Percentiles rank a stretch among this genome's conserved stretches.
Conservation (phyloP, 2,797 vertebrate species). For the Setipinna tenuifilis region DNA sequence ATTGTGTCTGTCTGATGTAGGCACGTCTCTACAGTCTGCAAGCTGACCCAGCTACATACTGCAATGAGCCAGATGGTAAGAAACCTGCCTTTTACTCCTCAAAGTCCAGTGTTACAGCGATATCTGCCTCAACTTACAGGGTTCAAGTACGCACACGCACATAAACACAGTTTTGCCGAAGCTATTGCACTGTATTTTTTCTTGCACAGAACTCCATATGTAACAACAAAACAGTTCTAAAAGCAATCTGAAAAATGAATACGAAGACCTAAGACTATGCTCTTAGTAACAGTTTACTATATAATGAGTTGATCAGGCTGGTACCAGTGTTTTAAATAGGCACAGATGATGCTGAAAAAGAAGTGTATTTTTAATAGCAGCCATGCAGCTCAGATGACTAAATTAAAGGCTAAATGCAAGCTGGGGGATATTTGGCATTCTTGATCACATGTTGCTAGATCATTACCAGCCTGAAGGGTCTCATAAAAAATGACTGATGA, state of each 20-base stretch:
- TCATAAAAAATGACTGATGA: background rate
- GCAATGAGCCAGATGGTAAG: slow-evolving; percentile 98
- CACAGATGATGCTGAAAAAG: background rate
- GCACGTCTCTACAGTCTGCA: slow-evolving; percentile 96
- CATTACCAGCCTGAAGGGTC: background rate
- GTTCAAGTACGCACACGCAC: background rate
- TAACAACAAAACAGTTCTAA: background rate
- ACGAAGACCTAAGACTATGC: background rate
- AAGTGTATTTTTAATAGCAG: background rate
- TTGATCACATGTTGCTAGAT: background rate
- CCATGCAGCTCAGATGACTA: background rate
- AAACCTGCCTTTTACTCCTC: background rate
- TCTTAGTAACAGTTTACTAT: too few species aligned
- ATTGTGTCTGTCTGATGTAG: slow-evolving; percentile 66
- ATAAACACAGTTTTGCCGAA: background rate
- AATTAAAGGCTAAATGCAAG: background rate
- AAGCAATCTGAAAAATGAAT: background rate
- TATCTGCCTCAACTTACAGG: too few species aligned
- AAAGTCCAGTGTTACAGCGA: too few species aligned
- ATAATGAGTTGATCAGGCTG: background rate
- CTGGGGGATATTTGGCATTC: background rate
- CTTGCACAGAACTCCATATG: background rate
- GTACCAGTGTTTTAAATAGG: background rate
- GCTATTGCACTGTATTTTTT: background rate
- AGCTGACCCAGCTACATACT: slow-evolving; percentile 97